Percentiles rank a stretch among this genome's conserved stretches.
phyloP scores from a whole-genome alignment of 1,140 invertebrate genomes.

The Trachymyrmex septentrionalis region DNA sequence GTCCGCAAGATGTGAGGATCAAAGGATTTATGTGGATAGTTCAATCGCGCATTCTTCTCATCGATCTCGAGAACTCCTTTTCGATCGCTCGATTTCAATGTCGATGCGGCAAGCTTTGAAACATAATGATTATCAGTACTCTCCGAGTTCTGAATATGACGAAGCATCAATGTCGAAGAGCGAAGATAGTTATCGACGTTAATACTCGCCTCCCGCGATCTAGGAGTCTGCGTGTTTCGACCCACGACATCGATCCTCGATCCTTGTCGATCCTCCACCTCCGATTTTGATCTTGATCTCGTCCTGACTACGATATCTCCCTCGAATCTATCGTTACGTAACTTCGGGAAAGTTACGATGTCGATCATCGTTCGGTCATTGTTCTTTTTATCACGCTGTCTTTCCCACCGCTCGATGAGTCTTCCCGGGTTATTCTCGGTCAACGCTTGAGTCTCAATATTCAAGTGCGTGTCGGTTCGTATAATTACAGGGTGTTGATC shows the following conservation, averaged over 20 bases:
- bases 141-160: slow-evolving; percentile 10
- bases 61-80: neutral
- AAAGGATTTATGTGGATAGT: neutral
- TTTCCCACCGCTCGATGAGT: neutral
- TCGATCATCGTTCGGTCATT: neutral
- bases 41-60: slow-evolving; percentile 1
- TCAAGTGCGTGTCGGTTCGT: slow-evolving; percentile 1
- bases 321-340: slow-evolving; percentile 21
- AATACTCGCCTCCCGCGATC: slow-evolving; percentile 38
- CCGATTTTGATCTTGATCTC: slow-evolving; percentile 4
- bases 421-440: slow-evolving; percentile 4
- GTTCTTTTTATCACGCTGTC: neutral
- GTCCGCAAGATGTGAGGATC: neutral
- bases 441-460: neutral
- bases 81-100: neutral
- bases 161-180: slow-evolving; percentile 1
- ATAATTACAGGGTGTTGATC: slow-evolving; percentile 42
- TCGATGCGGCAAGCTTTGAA: neutral
- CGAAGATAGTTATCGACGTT: slow-evolving; percentile 39
- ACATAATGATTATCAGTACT: neutral
- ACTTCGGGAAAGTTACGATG: slow-evolving; percentile 17
- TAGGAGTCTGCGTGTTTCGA: neutral
- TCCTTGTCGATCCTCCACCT: neutral
- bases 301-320: neutral
- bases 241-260: neutral